Evolutionary conservation across 2,888 invertebrate species (phyloP).

Genomic region (Cheilosia urbana): DNA sequence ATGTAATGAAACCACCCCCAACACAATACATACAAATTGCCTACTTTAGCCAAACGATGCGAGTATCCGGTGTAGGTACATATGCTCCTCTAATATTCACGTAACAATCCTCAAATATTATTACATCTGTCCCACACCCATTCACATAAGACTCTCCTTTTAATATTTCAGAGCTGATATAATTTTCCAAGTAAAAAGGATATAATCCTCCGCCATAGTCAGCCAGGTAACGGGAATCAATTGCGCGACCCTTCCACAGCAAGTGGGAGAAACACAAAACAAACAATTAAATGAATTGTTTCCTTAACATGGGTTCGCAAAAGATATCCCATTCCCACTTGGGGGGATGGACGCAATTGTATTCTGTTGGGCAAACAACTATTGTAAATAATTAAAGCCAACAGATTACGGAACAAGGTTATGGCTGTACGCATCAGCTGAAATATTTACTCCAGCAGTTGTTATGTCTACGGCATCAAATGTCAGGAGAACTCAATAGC

Average conservation of each 20-base stretch:
- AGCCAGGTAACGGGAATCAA: constrained; percentile 36
- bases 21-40: constrained; percentile 69
- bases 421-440: constrained; percentile 57
- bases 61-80: constrained; percentile 1
- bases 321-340: constrained; percentile 15
- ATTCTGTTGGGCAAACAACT: constrained; percentile 68
- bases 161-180: constrained; percentile 61
- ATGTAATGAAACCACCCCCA: constrained; percentile 51
- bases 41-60: constrained; percentile 62
- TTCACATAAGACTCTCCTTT: constrained; percentile 48
- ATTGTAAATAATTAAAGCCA: constrained; percentile 70
- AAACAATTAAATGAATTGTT: constrained; percentile 73
- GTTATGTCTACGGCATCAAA: constrained; percentile 42
- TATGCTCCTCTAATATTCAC: constrained; percentile 37
- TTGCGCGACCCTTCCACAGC: constrained; percentile 31
- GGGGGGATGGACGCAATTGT: constrained; percentile 22
- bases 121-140: constrained; percentile 44
- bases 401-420: constrained; percentile 67
- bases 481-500: too few relatives aligned
- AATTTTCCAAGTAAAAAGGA: constrained; percentile 39
- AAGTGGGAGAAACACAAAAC: constrained; percentile 34
- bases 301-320: constrained; percentile 30
- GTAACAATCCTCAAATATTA: constrained; percentile 54
- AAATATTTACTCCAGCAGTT: constrained; percentile 63
- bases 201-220: constrained; percentile 8